Conservation (phyloP, 2,888 invertebrate genomes). For the Chrysina gloriosa region DNA sequence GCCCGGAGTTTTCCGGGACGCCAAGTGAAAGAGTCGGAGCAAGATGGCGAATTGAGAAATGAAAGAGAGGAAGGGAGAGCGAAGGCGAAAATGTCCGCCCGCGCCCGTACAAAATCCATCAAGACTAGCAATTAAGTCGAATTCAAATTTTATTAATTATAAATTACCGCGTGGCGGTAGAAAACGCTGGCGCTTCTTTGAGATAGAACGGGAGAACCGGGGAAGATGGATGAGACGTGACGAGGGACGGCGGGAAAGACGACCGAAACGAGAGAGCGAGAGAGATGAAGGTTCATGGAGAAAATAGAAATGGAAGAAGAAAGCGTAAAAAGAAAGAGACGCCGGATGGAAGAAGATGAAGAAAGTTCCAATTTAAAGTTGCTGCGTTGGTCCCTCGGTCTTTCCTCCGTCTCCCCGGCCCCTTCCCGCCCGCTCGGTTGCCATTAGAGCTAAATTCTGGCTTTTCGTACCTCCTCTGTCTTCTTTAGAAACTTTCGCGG, state of each 20-base stretch:
- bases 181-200: constrained; percentile 63
- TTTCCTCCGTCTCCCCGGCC: constrained; percentile 7
- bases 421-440: not conserved
- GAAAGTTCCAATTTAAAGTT: constrained; percentile 66
- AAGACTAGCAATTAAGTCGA: constrained; percentile 66
- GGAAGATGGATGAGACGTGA: not conserved
- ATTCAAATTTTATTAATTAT: constrained; percentile 67
- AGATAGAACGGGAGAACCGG: constrained; percentile 48
- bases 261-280: not conserved
- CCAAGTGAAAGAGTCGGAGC: not conserved
- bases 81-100: constrained; percentile 59
- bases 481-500: constrained; percentile 19
- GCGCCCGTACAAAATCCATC: constrained; percentile 60
- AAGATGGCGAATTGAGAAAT: not conserved
- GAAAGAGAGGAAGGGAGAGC: not conserved
- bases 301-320: constrained; percentile 18
- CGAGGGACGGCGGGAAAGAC: constrained; percentile 40
- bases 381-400: constrained; percentile 49
- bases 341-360: constrained; percentile 43
- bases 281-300: not conserved
- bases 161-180: constrained; percentile 63
- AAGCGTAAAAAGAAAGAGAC: constrained; percentile 41
- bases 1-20: constrained; percentile 16
- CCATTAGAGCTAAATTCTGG: constrained; percentile 1
- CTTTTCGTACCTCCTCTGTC: constrained; percentile 6